Conservation (phyloP, 2,888 invertebrate species). For the Branchellion lobata region DNA sequence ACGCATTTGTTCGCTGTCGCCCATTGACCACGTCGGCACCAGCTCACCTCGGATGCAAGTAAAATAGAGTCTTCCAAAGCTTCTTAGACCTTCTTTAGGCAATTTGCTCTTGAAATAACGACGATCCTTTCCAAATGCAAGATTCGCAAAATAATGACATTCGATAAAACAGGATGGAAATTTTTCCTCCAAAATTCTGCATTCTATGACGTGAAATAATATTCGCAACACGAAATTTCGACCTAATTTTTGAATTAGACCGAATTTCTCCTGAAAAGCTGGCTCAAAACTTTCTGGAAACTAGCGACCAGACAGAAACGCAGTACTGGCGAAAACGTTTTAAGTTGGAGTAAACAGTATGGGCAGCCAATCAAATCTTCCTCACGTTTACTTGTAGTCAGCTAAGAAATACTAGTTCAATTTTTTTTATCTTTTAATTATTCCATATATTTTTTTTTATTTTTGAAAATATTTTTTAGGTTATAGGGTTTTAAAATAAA, state of each 20-base stretch:
- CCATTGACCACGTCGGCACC: neutral
- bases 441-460: no score
- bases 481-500: no score
- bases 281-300: no score
- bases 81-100: neutral
- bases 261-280: neutral
- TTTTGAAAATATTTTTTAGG: no score
- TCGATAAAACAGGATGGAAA: conserved; percentile 18
- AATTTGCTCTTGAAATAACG: neutral
- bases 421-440: no score
- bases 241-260: neutral
- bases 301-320: neutral
- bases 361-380: no score
- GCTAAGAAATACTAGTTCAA: no score
- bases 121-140: conserved; percentile 41
- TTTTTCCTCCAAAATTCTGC: conserved; percentile 33
- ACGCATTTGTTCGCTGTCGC: no score
- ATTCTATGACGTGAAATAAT: conserved; percentile 12
- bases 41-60: neutral
- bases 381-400: no score
- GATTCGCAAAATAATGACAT: conserved; percentile 39
- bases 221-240: neutral
- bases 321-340: no score
- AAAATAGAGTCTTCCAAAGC: no score
- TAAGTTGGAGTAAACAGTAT: no score